These are phyloP conservation scores for Gnathonemus echidnorhynchus DNA, from an alignment of 2,113 vertebrate species.

Conservation along the genomic window DNA sequence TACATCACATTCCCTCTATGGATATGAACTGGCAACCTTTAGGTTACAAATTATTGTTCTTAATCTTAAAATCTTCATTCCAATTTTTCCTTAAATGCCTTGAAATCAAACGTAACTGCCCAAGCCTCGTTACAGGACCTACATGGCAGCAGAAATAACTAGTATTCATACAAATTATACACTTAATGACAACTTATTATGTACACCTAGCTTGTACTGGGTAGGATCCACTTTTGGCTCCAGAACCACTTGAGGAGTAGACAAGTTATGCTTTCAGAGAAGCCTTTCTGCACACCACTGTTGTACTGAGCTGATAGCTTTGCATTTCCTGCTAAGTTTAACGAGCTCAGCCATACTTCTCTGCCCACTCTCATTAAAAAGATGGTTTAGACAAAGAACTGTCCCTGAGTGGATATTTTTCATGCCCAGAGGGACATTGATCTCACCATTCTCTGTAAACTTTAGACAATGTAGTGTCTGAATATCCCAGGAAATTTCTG, in stretches of 20 bases:
- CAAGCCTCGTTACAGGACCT: background rate
- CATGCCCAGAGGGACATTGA: background rate
- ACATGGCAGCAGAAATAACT: background rate
- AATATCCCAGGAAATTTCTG: background rate
- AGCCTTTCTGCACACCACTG: background rate
- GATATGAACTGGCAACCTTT: background rate
- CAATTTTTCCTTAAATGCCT: background rate
- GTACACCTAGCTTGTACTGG: background rate
- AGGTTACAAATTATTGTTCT: background rate
- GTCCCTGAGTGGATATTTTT: background rate
- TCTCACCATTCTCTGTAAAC: background rate
- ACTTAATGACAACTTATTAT: background rate
- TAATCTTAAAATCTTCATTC: background rate
- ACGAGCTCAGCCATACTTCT: background rate
- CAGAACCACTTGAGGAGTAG: background rate
- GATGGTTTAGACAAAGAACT: background rate
- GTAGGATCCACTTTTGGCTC: background rate
- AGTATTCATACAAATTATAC: background rate
- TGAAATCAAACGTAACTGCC: background rate
- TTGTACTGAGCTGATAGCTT: background rate
- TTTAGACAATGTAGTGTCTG: background rate
- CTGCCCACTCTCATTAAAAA: background rate
- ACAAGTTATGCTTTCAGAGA: background rate
- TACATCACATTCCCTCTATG: background rate
- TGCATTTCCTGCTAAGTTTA: background rate